A percentile compares a stretch with the other conserved stretches of the same genome.
Conservation (phyloP, 2,888 invertebrate species). For the Rhagophthalmus giganteus region DNA sequence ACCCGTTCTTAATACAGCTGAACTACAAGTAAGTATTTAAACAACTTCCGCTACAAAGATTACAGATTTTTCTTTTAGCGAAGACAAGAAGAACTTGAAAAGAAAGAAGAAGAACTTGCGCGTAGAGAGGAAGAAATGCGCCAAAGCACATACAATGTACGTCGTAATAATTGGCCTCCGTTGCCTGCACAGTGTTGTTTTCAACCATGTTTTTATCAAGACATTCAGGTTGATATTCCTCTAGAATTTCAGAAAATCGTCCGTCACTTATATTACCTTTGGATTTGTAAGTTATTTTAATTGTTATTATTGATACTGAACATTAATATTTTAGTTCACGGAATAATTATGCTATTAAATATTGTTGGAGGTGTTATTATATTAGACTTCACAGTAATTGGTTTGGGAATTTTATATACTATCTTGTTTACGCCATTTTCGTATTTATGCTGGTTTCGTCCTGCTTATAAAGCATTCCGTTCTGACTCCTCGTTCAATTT, state of each 20-base stretch:
- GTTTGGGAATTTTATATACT: constrained; percentile 86
- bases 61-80: constrained; percentile 64
- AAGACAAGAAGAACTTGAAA: constrained; percentile 86
- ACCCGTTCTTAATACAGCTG: constrained; percentile 66
- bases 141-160: constrained; percentile 62
- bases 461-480: constrained; percentile 98
- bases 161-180: constrained; percentile 98
- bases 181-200: constrained; percentile 90
- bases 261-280: constrained; percentile 90
- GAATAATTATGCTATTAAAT: constrained; percentile 81
- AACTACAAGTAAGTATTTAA: constrained; percentile 74
- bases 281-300: constrained; percentile 82
- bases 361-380: constrained; percentile 83
- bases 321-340: constrained; percentile 75
- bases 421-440: constrained; percentile 94
- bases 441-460: constrained; percentile 98
- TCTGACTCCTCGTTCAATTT: constrained; percentile 99
- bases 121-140: constrained; percentile 85
- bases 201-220: constrained; percentile 99
- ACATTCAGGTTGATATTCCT: constrained; percentile 98
- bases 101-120: constrained; percentile 87
- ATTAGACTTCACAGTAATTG: constrained; percentile 76
- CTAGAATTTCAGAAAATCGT: constrained; percentile 97
- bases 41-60: too few species aligned
- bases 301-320: constrained; percentile 5